Percentiles rank a stretch among this genome's conserved stretches.
Evolutionary conservation across 2,888 invertebrate species (phyloP).

Genomic region (Creontiades dilutus): DNA sequence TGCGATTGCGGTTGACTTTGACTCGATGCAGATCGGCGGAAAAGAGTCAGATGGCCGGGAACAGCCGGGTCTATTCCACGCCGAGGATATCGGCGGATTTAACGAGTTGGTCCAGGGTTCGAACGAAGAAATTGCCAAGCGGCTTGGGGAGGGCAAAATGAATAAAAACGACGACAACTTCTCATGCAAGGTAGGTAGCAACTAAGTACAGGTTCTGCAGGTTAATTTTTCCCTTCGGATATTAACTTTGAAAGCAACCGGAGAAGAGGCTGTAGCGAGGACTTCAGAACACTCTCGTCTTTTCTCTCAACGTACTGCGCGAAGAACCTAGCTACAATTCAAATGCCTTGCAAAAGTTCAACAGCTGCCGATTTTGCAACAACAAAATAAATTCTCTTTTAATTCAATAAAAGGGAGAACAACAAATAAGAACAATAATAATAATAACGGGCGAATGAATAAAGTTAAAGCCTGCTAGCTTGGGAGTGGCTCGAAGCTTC

Average conservation of each 20-base stretch:
- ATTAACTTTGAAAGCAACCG: neutral
- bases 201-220: slow-evolving; percentile 28
- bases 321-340: too few relatives aligned
- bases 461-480: too few relatives aligned
- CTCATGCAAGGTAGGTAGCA: slow-evolving; percentile 14
- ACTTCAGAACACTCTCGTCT: neutral
- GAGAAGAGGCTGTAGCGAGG: neutral
- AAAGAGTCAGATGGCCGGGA: slow-evolving; percentile 48
- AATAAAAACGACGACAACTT: neutral
- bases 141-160: neutral
- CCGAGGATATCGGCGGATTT: neutral
- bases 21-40: slow-evolving; percentile 41
- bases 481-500: too few relatives aligned
- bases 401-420: too few relatives aligned
- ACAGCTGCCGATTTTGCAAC: too few relatives aligned
- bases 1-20: slow-evolving; percentile 55
- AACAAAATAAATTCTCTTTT: too few relatives aligned
- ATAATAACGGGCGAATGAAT: too few relatives aligned
- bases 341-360: too few relatives aligned
- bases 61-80: slow-evolving; percentile 38
- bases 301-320: neutral
- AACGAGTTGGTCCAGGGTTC: neutral
- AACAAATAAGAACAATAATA: too few relatives aligned
- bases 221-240: neutral
- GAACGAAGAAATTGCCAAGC: neutral